phyloP scores from a whole-genome alignment of 2,113 vertebrate genomes.

The Isurus oxyrinchus region DNA sequence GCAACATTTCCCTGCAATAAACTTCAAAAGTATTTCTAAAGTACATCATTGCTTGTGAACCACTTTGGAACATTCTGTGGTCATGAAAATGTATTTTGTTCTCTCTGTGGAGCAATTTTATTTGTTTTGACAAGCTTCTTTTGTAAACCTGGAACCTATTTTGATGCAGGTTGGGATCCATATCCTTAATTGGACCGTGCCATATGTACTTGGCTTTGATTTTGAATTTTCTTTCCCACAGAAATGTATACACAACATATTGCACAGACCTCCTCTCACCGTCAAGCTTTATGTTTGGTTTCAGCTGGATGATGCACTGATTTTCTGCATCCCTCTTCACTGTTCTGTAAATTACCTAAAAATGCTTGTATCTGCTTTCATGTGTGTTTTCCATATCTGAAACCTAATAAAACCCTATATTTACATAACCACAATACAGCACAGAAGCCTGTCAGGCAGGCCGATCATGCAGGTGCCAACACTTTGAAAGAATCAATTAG shows the following conservation, averaged over 20 bases:
- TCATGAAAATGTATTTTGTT: constrained; percentile 12
- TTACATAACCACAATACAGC: not conserved
- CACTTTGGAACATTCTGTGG: not conserved
- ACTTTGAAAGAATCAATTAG: not conserved
- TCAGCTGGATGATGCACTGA: not conserved
- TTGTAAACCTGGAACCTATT: constrained; percentile 11
- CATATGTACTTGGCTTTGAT: not conserved
- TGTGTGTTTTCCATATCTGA: not conserved
- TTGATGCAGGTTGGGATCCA: constrained; percentile 2
- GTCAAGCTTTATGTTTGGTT: not conserved
- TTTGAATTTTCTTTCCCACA: not conserved
- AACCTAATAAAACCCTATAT: not conserved
- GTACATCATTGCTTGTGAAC: not conserved
- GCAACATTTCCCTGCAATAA: not conserved
- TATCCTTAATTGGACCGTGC: not conserved
- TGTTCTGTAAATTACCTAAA: not conserved
- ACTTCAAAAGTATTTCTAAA: not conserved
- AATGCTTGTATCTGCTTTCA: not conserved
- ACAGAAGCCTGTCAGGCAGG: not conserved
- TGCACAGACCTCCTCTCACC: not conserved
- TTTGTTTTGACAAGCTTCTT: not conserved
- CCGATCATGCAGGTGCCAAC: not conserved
- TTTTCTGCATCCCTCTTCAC: not conserved
- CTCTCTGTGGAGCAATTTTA: not conserved
- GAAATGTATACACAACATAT: not conserved